phyloP scores from a whole-genome alignment of 2,888 invertebrate genomes.

The Archips crataeganus region DNA sequence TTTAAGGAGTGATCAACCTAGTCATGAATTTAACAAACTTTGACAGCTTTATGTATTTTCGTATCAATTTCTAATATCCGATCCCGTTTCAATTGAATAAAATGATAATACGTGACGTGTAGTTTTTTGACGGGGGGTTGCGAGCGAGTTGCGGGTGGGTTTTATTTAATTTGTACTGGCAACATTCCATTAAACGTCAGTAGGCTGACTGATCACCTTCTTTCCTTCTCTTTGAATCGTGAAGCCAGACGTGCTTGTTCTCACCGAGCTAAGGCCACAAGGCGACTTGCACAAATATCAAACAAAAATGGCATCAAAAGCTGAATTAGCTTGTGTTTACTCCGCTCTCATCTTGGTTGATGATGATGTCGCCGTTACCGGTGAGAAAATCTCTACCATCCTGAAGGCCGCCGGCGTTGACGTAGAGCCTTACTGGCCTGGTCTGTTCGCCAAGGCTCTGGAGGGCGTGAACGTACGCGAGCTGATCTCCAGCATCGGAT shows the following conservation, averaged over 20 bases:
- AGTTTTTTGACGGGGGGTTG: too few relatives aligned
- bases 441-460: slow-evolving; percentile 98
- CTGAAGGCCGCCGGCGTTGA: slow-evolving; percentile 98
- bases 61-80: too few relatives aligned
- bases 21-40: too few relatives aligned
- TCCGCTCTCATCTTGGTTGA: slow-evolving; percentile 97
- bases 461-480: slow-evolving; percentile 97
- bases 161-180: not conserved
- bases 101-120: too few relatives aligned
- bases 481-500: slow-evolving; percentile 96
- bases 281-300: slow-evolving; percentile 95
- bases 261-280: slow-evolving; percentile 96
- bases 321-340: slow-evolving; percentile 99
- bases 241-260: slow-evolving; percentile 93
- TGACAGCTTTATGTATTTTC: too few relatives aligned
- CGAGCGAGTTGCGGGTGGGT: too few relatives aligned
- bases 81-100: too few relatives aligned
- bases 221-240: slow-evolving; percentile 82
- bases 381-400: slow-evolving; percentile 98
- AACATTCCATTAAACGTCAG: slow-evolving; percentile 1
- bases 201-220: not conserved
- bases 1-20: too few relatives aligned
- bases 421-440: slow-evolving; percentile 99
- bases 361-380: slow-evolving; percentile 98
- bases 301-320: slow-evolving; percentile 91